Evolutionary conservation across 1,140 invertebrate species (phyloP).

Genomic region (Papilio machaon): DNA sequence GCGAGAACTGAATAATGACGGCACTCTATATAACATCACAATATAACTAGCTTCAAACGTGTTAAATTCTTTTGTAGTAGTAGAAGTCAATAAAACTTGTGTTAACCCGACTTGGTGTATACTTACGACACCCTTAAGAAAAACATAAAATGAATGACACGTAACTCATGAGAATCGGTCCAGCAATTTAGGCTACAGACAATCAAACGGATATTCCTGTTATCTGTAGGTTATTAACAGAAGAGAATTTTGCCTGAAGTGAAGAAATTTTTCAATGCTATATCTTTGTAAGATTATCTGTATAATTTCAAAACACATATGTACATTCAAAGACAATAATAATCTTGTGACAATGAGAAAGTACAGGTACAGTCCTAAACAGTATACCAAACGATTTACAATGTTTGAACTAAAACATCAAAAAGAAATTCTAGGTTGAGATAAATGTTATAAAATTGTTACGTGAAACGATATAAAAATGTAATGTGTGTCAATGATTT

Average conservation of each 20-base stretch:
- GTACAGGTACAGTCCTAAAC: background rate
- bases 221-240: too few species aligned
- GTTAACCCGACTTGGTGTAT: background rate
- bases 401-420: background rate
- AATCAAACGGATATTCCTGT: too few species aligned
- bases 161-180: background rate
- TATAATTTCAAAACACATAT: too few species aligned
- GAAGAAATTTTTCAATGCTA: too few species aligned
- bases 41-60: background rate
- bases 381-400: background rate
- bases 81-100: background rate
- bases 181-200: too few species aligned
- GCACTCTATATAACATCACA: background rate
- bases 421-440: slow-evolving; percentile 6
- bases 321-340: background rate
- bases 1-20: background rate
- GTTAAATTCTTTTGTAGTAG: background rate
- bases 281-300: too few species aligned
- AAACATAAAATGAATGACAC: too few species aligned
- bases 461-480: slow-evolving; percentile 19
- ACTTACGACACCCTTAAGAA: background rate
- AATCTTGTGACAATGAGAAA: background rate
- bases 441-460: slow-evolving; percentile 19
- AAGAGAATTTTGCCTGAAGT: too few species aligned
- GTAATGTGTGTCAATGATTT: slow-evolving; percentile 8